These are phyloP conservation scores for Hartigia nigra DNA, from an alignment of 2,888 invertebrate species.

Conservation along the genomic window DNA sequence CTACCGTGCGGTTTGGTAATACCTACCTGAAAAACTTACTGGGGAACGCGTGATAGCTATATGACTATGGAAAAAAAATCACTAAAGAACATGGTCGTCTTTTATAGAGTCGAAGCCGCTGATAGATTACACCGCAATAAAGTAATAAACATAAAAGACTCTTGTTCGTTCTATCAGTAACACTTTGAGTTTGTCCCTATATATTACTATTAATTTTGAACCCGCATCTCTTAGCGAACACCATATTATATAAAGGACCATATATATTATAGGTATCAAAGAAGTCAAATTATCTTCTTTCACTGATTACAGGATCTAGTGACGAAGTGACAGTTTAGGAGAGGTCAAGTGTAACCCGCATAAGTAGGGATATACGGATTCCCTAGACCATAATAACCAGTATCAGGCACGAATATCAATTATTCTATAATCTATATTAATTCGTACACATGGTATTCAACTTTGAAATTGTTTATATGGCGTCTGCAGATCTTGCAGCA, in stretches of 20 bases:
- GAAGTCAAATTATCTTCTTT: background rate
- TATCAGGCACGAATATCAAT: background rate
- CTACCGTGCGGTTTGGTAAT: slow-evolving; percentile 49
- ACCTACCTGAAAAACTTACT: slow-evolving; percentile 41
- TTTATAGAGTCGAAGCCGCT: slow-evolving; percentile 53
- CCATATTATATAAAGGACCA: background rate
- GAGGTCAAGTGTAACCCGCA: background rate
- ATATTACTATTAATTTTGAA: background rate
- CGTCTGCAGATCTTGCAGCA: background rate
- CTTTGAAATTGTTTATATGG: background rate
- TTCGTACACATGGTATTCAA: background rate
- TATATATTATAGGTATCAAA: background rate
- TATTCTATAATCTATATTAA: background rate
- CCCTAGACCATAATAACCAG: background rate
- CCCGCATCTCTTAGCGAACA: background rate
- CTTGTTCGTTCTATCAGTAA: background rate
- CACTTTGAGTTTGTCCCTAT: background rate
- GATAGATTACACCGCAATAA: slow-evolving; percentile 58
- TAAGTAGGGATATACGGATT: background rate
- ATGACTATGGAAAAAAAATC: slow-evolving; percentile 54
- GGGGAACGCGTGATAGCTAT: background rate
- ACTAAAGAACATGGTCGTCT: slow-evolving; percentile 49
- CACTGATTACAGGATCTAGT: background rate
- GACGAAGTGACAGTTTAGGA: background rate
- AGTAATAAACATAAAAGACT: slow-evolving; percentile 61